Percentiles rank a stretch among this genome's conserved stretches.
These are phyloP conservation scores for Drosophila triauraria DNA, from an alignment of 1,140 invertebrate species.

Conservation along the genomic window DNA sequence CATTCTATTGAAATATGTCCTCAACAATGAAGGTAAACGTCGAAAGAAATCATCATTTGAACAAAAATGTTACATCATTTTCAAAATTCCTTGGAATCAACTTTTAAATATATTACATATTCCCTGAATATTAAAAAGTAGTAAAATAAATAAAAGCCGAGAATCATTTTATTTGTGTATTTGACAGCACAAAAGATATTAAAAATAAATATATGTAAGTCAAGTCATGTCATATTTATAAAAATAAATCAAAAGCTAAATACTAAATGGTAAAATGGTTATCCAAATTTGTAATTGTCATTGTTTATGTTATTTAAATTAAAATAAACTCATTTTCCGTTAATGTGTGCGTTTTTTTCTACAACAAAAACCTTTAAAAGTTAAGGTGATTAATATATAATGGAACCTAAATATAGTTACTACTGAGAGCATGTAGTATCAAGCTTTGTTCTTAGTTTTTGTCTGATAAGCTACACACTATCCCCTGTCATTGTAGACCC, in stretches of 20 bases:
- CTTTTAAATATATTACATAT: too few species aligned
- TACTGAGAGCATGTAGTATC: conserved; percentile 19
- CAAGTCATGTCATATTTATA: not conserved
- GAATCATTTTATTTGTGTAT: conserved; percentile 23
- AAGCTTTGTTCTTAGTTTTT: not conserved
- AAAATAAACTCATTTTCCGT: not conserved
- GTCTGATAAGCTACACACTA: conserved; percentile 37
- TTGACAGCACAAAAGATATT: conserved; percentile 6
- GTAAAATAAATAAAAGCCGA: too few species aligned
- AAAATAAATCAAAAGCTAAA: conserved; percentile 13
- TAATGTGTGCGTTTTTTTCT: conserved; percentile 1
- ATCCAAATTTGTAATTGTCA: conserved; percentile 14
- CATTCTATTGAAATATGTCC: too few species aligned
- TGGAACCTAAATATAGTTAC: conserved; percentile 5
- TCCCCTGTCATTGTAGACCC: conserved; percentile 65
- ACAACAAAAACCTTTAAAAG: not conserved
- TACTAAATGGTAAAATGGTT: not conserved
- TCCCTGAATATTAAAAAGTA: too few species aligned
- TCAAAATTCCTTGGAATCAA: too few species aligned
- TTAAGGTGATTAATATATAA: not conserved
- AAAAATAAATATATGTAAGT: conserved; percentile 3
- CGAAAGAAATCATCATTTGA: too few species aligned
- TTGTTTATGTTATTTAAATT: conserved; percentile 16
- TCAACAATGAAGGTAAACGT: too few species aligned
- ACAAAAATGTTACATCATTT: too few species aligned